These are phyloP conservation scores for Rhinolophus ferrumequinum DNA, from an alignment of 2,113 vertebrate genomes.

Conservation along the genomic window DNA sequence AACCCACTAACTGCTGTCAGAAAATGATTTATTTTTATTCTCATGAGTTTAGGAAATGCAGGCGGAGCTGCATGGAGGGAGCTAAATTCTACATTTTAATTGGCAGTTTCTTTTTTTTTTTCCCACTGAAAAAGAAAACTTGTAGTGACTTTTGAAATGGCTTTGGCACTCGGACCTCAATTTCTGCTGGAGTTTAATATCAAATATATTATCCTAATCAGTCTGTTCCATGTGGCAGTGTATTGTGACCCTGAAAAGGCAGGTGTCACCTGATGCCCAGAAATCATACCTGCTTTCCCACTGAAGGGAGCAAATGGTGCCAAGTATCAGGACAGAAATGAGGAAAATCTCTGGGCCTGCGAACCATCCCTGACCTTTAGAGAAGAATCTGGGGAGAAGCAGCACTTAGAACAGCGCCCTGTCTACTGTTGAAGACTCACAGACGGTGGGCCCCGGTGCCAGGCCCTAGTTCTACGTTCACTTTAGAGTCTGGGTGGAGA, in stretches of 20 bases:
- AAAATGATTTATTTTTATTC: constrained; percentile 33
- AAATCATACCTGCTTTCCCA: neutral
- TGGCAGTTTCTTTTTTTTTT: neutral
- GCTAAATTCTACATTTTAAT: neutral
- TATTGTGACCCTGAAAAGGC: neutral
- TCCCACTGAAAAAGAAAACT: neutral
- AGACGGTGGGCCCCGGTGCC: neutral
- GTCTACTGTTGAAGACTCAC: neutral
- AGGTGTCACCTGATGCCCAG: neutral
- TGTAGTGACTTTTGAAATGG: neutral
- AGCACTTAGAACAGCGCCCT: neutral
- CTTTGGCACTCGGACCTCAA: neutral
- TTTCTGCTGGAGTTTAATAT: neutral
- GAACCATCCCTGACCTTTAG: neutral
- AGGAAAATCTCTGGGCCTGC: neutral
- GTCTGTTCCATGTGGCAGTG: neutral
- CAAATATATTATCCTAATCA: neutral
- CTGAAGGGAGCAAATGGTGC: neutral
- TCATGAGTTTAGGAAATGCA: neutral
- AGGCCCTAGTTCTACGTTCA: neutral
- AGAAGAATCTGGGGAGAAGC: neutral
- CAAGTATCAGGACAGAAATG: neutral
- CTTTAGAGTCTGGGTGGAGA: neutral
- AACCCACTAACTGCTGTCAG: neutral
- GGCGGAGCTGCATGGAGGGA: neutral